phyloP scores from a whole-genome alignment of 2,113 vertebrate genomes.

The Gymnogyps californianus region DNA sequence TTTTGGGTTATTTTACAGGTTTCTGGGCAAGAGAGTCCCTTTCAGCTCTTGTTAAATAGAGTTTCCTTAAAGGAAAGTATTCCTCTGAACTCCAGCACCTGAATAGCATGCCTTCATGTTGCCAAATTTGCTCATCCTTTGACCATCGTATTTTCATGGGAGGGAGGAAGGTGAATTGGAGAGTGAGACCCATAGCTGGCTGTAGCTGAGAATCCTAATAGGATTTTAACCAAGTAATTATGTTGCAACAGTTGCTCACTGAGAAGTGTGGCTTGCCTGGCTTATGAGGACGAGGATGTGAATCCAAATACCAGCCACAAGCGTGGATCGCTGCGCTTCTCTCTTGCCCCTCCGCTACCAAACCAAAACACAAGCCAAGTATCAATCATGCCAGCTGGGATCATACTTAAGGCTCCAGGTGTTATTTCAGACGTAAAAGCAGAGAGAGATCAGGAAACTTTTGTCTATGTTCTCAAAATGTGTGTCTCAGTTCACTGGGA shows the following conservation, averaged over 20 bases:
- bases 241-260: not conserved
- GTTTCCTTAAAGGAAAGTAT: not conserved
- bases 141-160: not conserved
- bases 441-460: not conserved
- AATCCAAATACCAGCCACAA: not conserved
- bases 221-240: not conserved
- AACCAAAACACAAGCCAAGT: not conserved
- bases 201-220: not conserved
- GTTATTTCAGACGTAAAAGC: not conserved
- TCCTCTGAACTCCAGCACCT: not conserved
- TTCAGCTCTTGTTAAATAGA: not conserved
- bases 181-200: not conserved
- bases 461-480: not conserved
- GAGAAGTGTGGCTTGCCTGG: not conserved
- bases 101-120: not conserved
- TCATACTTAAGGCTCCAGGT: not conserved
- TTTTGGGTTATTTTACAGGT: not conserved
- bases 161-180: not conserved
- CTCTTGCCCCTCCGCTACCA: not conserved
- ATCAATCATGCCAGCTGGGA: not conserved
- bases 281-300: not conserved
- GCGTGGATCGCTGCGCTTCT: fast-evolving
- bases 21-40: not conserved
- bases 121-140: not conserved
- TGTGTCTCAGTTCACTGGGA: not conserved